These are phyloP conservation scores for Abrostola triplasia DNA, from an alignment of 2,888 invertebrate genomes.

Conservation along the genomic window DNA sequence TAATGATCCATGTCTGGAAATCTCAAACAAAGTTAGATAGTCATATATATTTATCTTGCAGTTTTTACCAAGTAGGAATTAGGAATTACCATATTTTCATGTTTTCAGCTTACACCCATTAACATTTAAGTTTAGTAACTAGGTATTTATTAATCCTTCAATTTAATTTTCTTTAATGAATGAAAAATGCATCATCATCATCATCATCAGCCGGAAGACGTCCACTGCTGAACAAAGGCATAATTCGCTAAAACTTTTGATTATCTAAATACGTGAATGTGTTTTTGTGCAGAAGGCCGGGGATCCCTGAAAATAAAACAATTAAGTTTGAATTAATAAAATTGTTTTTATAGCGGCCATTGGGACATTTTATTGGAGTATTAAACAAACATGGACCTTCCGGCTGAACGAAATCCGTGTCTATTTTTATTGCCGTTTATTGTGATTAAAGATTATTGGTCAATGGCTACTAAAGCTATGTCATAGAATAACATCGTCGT, in stretches of 20 bases:
- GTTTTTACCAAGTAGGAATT: not conserved
- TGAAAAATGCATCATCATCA: too few relatives aligned
- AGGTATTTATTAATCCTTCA: too few relatives aligned
- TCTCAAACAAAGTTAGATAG: too few relatives aligned
- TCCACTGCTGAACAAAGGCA: too few relatives aligned
- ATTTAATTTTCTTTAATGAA: too few relatives aligned
- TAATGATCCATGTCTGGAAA: too few relatives aligned
- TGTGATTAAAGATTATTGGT: not conserved
- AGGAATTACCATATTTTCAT: too few relatives aligned
- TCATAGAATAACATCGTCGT: too few relatives aligned
- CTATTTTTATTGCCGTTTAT: constrained; percentile 35
- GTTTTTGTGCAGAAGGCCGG: not conserved
- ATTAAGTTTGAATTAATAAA: constrained; percentile 36
- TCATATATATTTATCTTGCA: not conserved
- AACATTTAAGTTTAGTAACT: too few relatives aligned
- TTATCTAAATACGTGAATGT: not conserved
- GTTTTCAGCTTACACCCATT: too few relatives aligned
- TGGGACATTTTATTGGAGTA: constrained; percentile 52
- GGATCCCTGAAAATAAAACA: not conserved
- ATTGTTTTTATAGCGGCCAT: constrained; percentile 50
- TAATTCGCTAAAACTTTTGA: too few relatives aligned
- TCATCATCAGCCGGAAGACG: too few relatives aligned
- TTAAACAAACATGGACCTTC: constrained; percentile 50
- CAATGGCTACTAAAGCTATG: not conserved
- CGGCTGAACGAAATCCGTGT: constrained; percentile 42